These are phyloP conservation scores for Phyto melanocephala DNA, from an alignment of 2,888 invertebrate genomes.

Conservation along the genomic window DNA sequence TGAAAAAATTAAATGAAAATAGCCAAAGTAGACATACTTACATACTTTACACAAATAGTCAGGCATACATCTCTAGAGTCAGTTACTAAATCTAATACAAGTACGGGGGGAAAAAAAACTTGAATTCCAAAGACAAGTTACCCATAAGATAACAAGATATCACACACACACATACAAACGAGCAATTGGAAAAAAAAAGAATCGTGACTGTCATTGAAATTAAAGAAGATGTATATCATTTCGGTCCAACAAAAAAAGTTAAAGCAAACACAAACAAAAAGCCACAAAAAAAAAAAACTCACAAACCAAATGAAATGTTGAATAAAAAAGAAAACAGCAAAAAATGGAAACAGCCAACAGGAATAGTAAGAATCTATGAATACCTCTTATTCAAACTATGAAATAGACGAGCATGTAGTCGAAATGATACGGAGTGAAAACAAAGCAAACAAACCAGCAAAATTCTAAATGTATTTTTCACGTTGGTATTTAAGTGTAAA, in stretches of 20 bases:
- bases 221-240: conserved; percentile 51
- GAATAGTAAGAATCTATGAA: neutral
- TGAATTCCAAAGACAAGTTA: neutral
- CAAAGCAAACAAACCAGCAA: neutral
- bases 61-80: neutral
- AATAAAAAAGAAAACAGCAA: neutral
- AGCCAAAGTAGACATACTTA: neutral
- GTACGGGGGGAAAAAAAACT: neutral
- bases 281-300: neutral
- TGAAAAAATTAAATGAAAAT: neutral
- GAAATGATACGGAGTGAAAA: neutral
- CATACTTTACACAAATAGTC: neutral
- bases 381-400: conserved; percentile 16
- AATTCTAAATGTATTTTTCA: conserved; percentile 19
- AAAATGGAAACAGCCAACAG: neutral
- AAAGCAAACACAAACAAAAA: neutral
- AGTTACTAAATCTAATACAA: conserved; percentile 29
- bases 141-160: neutral
- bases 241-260: neutral
- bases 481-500: conserved; percentile 35
- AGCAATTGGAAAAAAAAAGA: neutral
- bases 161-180: neutral
- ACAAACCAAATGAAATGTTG: conserved; percentile 6
- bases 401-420: conserved; percentile 15
- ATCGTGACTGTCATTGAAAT: conserved; percentile 52